Base-by-base conservation (phyloP, 1,140 invertebrate genomes). In the Bombyx mandarina region DNA sequence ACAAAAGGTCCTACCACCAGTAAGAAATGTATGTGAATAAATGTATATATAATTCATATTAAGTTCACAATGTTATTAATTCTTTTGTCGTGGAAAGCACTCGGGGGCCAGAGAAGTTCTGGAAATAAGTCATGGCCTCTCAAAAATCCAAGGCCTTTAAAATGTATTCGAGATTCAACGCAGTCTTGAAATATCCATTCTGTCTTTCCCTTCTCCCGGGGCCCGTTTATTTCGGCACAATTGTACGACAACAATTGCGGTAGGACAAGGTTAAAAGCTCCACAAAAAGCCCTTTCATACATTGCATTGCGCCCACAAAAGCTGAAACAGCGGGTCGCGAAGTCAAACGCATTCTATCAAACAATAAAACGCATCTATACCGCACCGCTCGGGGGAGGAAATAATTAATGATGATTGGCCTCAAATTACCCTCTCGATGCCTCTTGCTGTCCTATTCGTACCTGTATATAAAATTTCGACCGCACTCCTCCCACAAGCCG, bases 321-420 rank as follows among this genome's bases (percentile, higher is more conserved):
- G 26, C 26, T 26, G 42, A 46, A 54, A 57, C 58, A 61, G 56
- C 60, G 64, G 59, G 58, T 60, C 61, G 57, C 63, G 50, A 54
- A 75, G 61, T 72, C 71, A 68, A 72, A 65, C 67, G 66, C 65
- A 66, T 61, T 65, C 69, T 69, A 73, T 67, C 75, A 73, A 69
- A 78, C 76, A 77, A 80, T 75, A 71, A 22, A 51, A 51, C 22
- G 42, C 18, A 51, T n/a, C 12, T 69, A 74, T 54, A 60, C 75
- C 65, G 75, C 75, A 76, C 62, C 63, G 68, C 74, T 69, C 69
- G 64, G 62, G 80, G 83, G 73, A 79, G 71, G 61, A 74, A 83
- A 82, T 83, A 86, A 82, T 83, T 86, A 86, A 86, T 86, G 80
- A 83, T 86, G 83, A 86, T 86, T 86, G 82, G 75, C 74, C 82